phyloP scores from a whole-genome alignment of 2,888 invertebrate genomes.

The Zele albiditarsus region DNA sequence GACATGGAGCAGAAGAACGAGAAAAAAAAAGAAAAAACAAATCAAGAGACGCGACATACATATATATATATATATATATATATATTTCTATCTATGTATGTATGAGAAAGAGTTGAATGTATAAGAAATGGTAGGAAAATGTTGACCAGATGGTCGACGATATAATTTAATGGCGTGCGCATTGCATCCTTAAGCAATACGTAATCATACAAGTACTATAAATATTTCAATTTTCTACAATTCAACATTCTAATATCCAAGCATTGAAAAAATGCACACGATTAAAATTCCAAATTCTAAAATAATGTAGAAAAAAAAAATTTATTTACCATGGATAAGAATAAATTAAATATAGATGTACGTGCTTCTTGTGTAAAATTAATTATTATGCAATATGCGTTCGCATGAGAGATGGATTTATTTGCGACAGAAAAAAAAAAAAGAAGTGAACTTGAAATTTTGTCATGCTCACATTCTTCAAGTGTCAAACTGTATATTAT shows the following conservation, averaged over 20 bases:
- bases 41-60: neutral
- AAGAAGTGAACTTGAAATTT: neutral
- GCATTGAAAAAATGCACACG: too few relatives aligned
- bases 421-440: neutral
- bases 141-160: slow-evolving; percentile 40
- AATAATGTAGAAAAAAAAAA: too few relatives aligned
- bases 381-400: too few relatives aligned
- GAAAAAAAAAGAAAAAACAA: slow-evolving; percentile 4
- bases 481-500: neutral
- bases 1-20: neutral
- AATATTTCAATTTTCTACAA: too few relatives aligned
- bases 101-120: slow-evolving; percentile 11
- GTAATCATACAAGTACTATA: neutral
- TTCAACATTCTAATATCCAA: too few relatives aligned
- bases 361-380: too few relatives aligned
- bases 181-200: slow-evolving; percentile 24
- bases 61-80: neutral
- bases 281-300: too few relatives aligned
- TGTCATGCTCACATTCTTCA: neutral
- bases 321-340: too few relatives aligned
- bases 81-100: neutral
- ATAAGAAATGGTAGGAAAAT: slow-evolving; percentile 25
- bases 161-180: slow-evolving; percentile 37
- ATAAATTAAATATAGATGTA: too few relatives aligned
- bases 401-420: too few relatives aligned